These are phyloP conservation scores for Hyles euphorbiae DNA, from an alignment of 1,140 invertebrate genomes.

Conservation along the genomic window DNA sequence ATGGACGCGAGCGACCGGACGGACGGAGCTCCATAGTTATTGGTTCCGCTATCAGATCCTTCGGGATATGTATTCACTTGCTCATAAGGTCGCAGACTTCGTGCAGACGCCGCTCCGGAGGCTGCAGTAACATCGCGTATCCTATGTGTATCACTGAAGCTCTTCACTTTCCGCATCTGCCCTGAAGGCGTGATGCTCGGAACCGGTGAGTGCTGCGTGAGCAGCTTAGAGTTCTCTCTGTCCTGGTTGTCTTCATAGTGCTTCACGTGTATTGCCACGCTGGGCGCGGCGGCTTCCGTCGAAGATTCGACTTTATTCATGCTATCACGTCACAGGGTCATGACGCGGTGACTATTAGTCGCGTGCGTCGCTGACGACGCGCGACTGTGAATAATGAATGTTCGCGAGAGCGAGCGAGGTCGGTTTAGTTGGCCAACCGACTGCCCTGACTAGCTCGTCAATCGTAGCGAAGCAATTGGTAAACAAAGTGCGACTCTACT, in stretches of 20 bases:
- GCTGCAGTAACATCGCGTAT: conserved; percentile 63
- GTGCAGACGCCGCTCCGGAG: conserved; percentile 61
- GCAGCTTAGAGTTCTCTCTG: conserved; percentile 51
- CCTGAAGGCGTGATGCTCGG: conserved; percentile 62
- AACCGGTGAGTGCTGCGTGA: conserved; percentile 42
- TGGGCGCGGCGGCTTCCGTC: conserved; percentile 56
- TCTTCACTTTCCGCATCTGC: conserved; percentile 69
- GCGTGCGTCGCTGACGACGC: conserved; percentile 58
- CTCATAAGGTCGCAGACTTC: conserved; percentile 67
- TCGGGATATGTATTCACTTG: conserved; percentile 57
- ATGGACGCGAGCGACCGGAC: conserved; percentile 87
- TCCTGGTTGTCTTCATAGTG: conserved; percentile 51
- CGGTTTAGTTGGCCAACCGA: conserved; percentile 55
- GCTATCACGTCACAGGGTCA: conserved; percentile 68
- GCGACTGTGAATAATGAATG: conserved; percentile 49
- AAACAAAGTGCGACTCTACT: conserved; percentile 60
- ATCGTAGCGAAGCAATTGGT: conserved; percentile 70
- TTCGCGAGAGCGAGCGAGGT: conserved; percentile 49
- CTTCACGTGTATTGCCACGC: conserved; percentile 61
- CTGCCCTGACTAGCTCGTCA: conserved; percentile 53
- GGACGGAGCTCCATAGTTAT: conserved; percentile 79
- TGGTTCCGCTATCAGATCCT: conserved; percentile 69
- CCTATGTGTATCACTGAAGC: conserved; percentile 63
- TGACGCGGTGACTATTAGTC: conserved; percentile 55
- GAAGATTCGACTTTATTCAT: conserved; percentile 62